These are phyloP conservation scores for Helicoverpa assulta DNA, from an alignment of 2,888 invertebrate genomes.

Conservation along the genomic window DNA sequence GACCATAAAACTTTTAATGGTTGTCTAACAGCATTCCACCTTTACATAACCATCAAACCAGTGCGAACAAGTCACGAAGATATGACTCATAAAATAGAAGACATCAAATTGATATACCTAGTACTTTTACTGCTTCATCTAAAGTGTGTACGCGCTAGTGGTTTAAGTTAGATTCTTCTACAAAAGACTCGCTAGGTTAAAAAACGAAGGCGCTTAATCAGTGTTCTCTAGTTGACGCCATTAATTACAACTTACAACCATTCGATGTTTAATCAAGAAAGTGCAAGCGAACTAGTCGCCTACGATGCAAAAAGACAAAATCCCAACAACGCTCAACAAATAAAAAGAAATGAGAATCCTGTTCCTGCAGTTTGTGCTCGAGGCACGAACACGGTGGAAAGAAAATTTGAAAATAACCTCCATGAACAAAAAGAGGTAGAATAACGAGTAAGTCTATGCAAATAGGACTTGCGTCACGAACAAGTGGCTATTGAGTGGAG, in stretches of 20 bases:
- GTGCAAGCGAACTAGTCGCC: constrained; percentile 59
- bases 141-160: neutral
- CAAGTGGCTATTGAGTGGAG: constrained; percentile 56
- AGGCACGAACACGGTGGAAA: constrained; percentile 9
- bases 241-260: constrained; percentile 67
- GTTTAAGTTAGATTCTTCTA: constrained; percentile 20
- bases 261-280: constrained; percentile 69
- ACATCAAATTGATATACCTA: constrained; percentile 39
- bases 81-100: constrained; percentile 38
- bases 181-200: constrained; percentile 13
- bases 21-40: constrained; percentile 20
- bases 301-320: constrained; percentile 54
- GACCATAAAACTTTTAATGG: constrained; percentile 30
- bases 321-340: constrained; percentile 44
- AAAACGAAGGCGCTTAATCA: constrained; percentile 45
- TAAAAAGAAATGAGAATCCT: constrained; percentile 43
- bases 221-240: constrained; percentile 60
- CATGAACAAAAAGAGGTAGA: constrained; percentile 43
- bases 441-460: constrained; percentile 59
- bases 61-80: constrained; percentile 24
- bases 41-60: constrained; percentile 42
- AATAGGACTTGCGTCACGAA: constrained; percentile 64
- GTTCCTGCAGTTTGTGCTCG: constrained; percentile 33
- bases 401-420: constrained; percentile 53
- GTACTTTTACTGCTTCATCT: neutral